phyloP scores from a whole-genome alignment of 1,140 invertebrate genomes.

The Pogonus chalceus region DNA sequence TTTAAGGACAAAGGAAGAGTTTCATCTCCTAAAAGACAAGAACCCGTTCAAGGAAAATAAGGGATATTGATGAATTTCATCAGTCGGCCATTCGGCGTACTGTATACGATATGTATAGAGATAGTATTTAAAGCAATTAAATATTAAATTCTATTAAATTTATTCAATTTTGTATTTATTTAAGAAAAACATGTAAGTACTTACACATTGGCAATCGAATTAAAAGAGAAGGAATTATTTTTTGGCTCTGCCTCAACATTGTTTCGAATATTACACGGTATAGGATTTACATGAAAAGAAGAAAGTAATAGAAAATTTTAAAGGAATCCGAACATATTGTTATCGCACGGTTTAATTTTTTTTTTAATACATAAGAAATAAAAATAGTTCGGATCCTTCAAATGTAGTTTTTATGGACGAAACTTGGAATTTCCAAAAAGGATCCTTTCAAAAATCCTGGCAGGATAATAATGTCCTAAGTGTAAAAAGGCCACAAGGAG shows the following conservation, averaged over 20 bases:
- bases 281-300: neutral
- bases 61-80: neutral
- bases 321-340: neutral
- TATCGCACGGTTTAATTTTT: neutral
- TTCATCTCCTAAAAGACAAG: neutral
- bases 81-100: neutral
- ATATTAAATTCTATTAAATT: too few species aligned
- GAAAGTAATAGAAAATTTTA: neutral
- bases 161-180: too few species aligned
- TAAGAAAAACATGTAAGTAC: neutral
- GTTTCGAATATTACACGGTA: neutral
- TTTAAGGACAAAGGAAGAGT: neutral
- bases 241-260: neutral
- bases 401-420: neutral
- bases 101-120: neutral
- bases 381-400: neutral
- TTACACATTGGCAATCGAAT: neutral
- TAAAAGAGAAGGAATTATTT: neutral
- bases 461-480: neutral
- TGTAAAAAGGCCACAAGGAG: neutral
- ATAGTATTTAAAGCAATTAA: too few species aligned
- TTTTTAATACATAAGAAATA: neutral
- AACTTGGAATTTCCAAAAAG: neutral
- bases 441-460: neutral
- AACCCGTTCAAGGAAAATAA: neutral